Percentiles rank a stretch among this genome's conserved stretches.
Evolutionary conservation across 2,888 invertebrate species (phyloP).

Genomic region (Eugnorisma glareosa): DNA sequence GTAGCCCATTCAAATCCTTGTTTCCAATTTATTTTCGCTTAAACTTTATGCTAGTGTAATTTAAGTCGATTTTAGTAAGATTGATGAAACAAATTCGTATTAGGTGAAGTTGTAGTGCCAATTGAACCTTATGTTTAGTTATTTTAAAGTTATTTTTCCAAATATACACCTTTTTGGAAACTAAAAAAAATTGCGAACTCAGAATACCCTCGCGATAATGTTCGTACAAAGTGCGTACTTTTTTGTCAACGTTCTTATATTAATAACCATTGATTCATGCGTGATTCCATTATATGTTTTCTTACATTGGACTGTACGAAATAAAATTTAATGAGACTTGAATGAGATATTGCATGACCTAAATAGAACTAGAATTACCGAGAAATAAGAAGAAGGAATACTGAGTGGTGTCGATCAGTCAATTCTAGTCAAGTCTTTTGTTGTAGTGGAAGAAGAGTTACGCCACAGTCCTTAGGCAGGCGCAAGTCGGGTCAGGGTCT

Average conservation of each 20-base stretch:
- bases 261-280: conserved; percentile 11
- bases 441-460: neutral
- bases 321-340: no score
- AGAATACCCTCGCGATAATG: neutral
- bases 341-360: neutral
- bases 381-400: neutral
- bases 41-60: neutral
- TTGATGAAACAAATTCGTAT: neutral
- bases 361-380: neutral
- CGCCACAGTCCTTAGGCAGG: neutral
- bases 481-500: no score
- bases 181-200: neutral
- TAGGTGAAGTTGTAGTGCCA: neutral
- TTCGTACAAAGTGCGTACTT: neutral
- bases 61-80: neutral
- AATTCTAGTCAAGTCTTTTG: neutral
- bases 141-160: neutral
- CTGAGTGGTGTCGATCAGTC: neutral
- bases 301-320: neutral
- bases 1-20: neutral
- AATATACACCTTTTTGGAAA: neutral
- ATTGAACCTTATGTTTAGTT: neutral
- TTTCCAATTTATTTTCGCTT: neutral
- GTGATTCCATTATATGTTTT: neutral
- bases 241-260: neutral